Base-by-base conservation (phyloP, 2,888 invertebrate species). In the Drosophila neonasuta region DNA sequence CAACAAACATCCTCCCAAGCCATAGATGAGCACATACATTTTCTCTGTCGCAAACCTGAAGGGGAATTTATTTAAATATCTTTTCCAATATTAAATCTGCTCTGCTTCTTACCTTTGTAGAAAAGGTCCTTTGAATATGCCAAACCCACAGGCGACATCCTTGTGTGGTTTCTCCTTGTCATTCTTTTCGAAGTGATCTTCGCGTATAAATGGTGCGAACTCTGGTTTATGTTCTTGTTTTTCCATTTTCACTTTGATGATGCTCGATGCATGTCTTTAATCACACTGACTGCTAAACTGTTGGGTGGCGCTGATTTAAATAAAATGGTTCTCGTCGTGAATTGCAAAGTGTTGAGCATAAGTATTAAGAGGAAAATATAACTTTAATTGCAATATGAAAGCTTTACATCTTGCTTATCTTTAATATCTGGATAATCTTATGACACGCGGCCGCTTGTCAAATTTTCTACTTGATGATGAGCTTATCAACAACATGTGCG, bases 1-100 rank as follows among this genome's bases (percentile, higher is more conserved):
- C 81, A 94, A 93, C 52, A 94, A 92, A 78, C 94, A 94, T 1
- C 94, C 94, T 2, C 94, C 91, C 6, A 94, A 87, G 11, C 94
- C 94, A 77, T 94, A 94, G 0, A 94, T 89, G 55, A 93, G 90
- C 1, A 94, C 90, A 56, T 88, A 91, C 13, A 86, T 79, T 36
- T 89, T 89, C 64, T 90, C 90, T 84, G 88, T 91, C 13, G 90
- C 91, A 54, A 90, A 85, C 52, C 91, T 91, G 29, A 0, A 3
- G 4, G 10, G 11, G 10, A 8, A 9, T 5, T n/a, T 1, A 5
- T 13, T 3, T n/a, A 6, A 13, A 24, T 24, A 5, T 6, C 6
- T 5, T 15, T 6, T 13, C 13, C 11, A n/a, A 39, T n/a, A 1
- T 0, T 2, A 32, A n/a, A 36, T 15, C 3, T 13, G 13, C 11